A percentile compares a stretch with the other conserved stretches of the same genome.
These are phyloP conservation scores for Acrobasis suavella DNA, from an alignment of 2,888 invertebrate species.

Conservation along the genomic window DNA sequence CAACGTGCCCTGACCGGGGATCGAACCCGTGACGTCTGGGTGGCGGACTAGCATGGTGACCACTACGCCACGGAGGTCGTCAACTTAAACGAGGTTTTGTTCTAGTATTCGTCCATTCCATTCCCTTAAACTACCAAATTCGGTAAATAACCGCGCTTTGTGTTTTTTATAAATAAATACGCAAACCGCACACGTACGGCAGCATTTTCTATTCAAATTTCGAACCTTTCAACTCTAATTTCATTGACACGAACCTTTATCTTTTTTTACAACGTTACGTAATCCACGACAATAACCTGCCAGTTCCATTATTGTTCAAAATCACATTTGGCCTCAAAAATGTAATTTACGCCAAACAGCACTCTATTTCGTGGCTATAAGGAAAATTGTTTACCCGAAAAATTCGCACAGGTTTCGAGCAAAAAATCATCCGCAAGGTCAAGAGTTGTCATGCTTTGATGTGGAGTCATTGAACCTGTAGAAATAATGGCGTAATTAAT, in stretches of 20 bases:
- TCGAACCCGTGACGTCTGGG: too few relatives aligned
- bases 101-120: too few relatives aligned
- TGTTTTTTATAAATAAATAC: not conserved
- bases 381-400: constrained; percentile 27
- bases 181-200: not conserved
- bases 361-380: constrained; percentile 24
- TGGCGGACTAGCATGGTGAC: too few relatives aligned
- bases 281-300: constrained; percentile 31
- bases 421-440: constrained; percentile 52
- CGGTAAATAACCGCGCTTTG: too few relatives aligned
- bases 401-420: constrained; percentile 19
- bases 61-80: too few relatives aligned
- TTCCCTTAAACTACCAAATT: too few relatives aligned
- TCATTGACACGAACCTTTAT: constrained; percentile 3
- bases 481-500: constrained; percentile 60
- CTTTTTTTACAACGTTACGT: constrained; percentile 24
- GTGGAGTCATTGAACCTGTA: constrained; percentile 43
- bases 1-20: too few relatives aligned
- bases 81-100: too few relatives aligned
- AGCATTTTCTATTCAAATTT: not conserved
- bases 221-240: not conserved
- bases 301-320: constrained; percentile 27
- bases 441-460: constrained; percentile 35
- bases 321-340: constrained; percentile 29
- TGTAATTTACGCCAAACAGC: constrained; percentile 28